Evolutionary conservation across 2,888 invertebrate genomes (phyloP).

Genomic region (Pyrrhia umbra): DNA sequence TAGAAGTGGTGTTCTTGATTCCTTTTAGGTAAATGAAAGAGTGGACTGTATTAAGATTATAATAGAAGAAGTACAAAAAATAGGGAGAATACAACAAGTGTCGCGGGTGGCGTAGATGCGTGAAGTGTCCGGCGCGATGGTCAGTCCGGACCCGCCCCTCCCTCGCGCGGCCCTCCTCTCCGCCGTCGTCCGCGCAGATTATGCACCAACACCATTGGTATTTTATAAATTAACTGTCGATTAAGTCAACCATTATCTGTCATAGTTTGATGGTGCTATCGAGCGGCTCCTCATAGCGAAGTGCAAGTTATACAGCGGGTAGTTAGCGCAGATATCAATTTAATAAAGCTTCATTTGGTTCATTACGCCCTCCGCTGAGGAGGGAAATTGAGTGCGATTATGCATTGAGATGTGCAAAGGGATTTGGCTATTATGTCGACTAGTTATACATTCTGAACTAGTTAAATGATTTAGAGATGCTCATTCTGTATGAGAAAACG

Average conservation of each 20-base stretch:
- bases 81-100: too few species aligned
- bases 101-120: too few species aligned
- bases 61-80: too few species aligned
- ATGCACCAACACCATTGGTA: too few species aligned
- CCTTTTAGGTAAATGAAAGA: too few species aligned
- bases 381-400: constrained; percentile 52
- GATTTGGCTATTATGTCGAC: constrained; percentile 35
- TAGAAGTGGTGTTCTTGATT: too few species aligned
- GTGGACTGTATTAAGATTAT: too few species aligned
- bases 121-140: too few species aligned
- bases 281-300: constrained; percentile 22
- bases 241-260: constrained; percentile 3
- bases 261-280: constrained; percentile 15
- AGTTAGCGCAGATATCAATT: constrained; percentile 60
- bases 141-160: too few species aligned
- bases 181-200: too few species aligned
- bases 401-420: constrained; percentile 50
- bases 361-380: constrained; percentile 51
- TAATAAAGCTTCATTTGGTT: constrained; percentile 59
- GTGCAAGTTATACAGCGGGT: constrained; percentile 55
- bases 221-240: not conserved
- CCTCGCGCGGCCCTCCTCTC: too few species aligned
- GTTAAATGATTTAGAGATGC: not conserved
- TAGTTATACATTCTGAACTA: not conserved
- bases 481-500: not conserved